These are phyloP conservation scores for Ochotona princeps DNA, from an alignment of 2,113 vertebrate genomes.

Conservation along the genomic window DNA sequence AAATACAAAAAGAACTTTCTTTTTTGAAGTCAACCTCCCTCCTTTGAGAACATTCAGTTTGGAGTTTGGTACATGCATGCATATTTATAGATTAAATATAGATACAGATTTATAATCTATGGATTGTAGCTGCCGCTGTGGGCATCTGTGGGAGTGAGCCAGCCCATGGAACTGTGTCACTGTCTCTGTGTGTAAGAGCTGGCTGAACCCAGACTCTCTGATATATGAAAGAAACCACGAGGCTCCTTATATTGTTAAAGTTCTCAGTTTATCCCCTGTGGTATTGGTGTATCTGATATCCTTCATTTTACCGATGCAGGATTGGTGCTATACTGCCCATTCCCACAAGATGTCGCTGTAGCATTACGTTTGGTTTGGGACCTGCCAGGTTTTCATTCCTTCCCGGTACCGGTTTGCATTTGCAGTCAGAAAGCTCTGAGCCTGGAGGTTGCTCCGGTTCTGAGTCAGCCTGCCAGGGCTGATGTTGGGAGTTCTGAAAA, in stretches of 20 bases:
- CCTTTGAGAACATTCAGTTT: not conserved
- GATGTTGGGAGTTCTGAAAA: not conserved
- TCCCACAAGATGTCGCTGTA: slow-evolving; percentile 46
- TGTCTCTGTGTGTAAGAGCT: no score
- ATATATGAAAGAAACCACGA: no score
- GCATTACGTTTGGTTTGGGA: slow-evolving; percentile 43
- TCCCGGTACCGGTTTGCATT: not conserved
- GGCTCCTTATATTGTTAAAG: not conserved
- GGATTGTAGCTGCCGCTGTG: no score
- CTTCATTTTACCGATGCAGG: not conserved
- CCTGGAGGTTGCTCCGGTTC: not conserved
- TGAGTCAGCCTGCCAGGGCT: not conserved
- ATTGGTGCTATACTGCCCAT: not conserved
- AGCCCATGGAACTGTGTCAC: no score
- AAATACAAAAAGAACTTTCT: not conserved
- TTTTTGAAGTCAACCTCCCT: not conserved
- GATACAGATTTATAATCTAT: no score
- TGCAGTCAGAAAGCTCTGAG: not conserved
- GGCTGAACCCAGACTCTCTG: no score
- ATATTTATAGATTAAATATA: not conserved
- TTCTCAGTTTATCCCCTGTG: not conserved
- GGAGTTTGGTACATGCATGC: not conserved
- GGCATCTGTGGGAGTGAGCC: no score
- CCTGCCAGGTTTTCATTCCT: not conserved
- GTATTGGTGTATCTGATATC: not conserved